Evolutionary conservation across 2,888 invertebrate species (phyloP).

Genomic region (Drosophila rellima): DNA sequence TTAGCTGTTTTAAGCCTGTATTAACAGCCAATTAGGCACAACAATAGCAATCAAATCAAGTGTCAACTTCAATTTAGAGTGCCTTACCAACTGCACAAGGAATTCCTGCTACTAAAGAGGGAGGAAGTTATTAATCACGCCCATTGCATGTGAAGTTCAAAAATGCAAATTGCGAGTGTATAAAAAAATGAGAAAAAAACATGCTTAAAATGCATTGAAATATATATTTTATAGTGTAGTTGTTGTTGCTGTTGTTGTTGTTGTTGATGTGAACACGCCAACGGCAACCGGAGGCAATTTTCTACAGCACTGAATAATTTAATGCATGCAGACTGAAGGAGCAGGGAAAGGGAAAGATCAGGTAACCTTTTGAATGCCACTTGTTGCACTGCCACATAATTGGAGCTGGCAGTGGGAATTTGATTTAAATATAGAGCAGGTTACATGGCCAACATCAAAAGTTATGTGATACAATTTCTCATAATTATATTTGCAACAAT

Average conservation of each 20-base stretch:
- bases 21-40: slow-evolving; percentile 41
- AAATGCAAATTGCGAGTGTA: slow-evolving; percentile 66
- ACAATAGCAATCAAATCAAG: slow-evolving; percentile 35
- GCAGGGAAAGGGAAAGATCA: not conserved
- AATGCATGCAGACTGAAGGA: slow-evolving; percentile 18
- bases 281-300: slow-evolving; percentile 77
- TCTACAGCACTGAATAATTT: slow-evolving; percentile 62
- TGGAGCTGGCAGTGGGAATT: slow-evolving; percentile 51
- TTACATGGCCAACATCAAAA: slow-evolving; percentile 53
- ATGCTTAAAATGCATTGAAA: slow-evolving; percentile 62
- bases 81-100: slow-evolving; percentile 55
- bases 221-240: slow-evolving; percentile 31
- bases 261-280: slow-evolving; percentile 34
- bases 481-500: slow-evolving; percentile 16
- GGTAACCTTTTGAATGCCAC: slow-evolving; percentile 52
- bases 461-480: slow-evolving; percentile 48
- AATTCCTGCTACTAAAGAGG: slow-evolving; percentile 40
- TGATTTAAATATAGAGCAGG: slow-evolving; percentile 58
- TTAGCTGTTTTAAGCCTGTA: slow-evolving; percentile 6
- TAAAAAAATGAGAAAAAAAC: slow-evolving; percentile 31
- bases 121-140: slow-evolving; percentile 74
- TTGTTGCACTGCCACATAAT: slow-evolving; percentile 63
- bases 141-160: slow-evolving; percentile 63
- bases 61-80: slow-evolving; percentile 65
- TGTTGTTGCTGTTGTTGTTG: not conserved